These are phyloP conservation scores for Dryobates pubescens DNA, from an alignment of 2,797 vertebrate species.

Conservation along the genomic window DNA sequence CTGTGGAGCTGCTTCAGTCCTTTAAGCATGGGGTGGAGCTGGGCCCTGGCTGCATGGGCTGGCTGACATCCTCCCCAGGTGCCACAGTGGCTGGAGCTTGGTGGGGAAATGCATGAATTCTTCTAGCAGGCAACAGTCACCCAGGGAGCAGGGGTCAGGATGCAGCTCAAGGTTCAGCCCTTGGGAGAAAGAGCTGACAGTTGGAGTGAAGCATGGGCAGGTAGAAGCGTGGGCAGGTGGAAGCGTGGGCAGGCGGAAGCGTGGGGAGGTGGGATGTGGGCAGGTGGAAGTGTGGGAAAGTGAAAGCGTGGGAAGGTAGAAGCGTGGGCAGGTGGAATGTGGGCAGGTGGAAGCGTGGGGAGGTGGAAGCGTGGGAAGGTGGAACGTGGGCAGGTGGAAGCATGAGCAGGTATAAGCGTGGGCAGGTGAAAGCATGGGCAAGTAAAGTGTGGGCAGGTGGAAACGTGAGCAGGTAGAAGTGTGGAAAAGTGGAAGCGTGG, in stretches of 20 bases:
- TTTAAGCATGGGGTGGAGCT: not conserved
- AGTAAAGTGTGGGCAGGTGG: too few relatives aligned
- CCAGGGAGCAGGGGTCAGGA: not conserved
- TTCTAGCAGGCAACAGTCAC: not conserved
- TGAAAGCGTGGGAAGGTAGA: too few relatives aligned
- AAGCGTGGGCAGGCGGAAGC: too few relatives aligned
- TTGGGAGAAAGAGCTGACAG: not conserved
- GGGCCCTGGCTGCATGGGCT: not conserved
- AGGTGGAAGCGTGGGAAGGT: too few relatives aligned
- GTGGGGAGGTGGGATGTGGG: too few relatives aligned
- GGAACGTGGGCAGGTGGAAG: not conserved
- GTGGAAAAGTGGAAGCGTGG: too few relatives aligned
- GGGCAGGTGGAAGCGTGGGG: too few relatives aligned
- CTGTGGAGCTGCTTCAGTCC: not conserved
- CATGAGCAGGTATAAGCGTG: not conserved
- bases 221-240: too few relatives aligned
- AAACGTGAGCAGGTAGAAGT: too few relatives aligned
- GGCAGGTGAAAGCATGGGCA: too few relatives aligned
- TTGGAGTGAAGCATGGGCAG: not conserved
- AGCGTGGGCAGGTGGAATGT: too few relatives aligned
- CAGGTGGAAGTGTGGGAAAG: too few relatives aligned
- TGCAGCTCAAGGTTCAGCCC: not conserved
- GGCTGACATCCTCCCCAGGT: not conserved
- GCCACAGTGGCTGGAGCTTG: fast-evolving
- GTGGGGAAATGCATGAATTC: not conserved